Percentiles rank a stretch among this genome's conserved stretches.
Conservation (phyloP, 37 sponge, comb jelly and placozoan genomes). For the Theonella swinhoei region DNA sequence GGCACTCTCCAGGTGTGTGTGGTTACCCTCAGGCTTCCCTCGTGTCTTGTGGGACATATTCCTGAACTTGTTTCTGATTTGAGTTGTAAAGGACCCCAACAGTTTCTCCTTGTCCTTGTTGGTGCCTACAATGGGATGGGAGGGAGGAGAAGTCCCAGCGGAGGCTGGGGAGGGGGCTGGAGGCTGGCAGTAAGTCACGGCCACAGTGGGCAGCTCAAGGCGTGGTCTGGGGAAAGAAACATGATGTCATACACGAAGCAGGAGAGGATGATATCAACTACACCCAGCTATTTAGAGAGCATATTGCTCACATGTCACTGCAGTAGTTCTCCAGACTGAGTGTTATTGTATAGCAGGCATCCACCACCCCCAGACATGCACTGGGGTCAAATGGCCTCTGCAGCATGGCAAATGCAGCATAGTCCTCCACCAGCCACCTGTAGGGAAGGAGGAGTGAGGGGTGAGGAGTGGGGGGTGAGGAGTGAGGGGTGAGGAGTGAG, state of each 20-base stretch:
- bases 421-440: slow-evolving; percentile 86
- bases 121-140: not conserved
- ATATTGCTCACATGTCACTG: slow-evolving; percentile 44
- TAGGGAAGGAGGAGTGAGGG: too few relatives aligned
- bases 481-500: too few relatives aligned
- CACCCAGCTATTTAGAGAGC: not conserved
- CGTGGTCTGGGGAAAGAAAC: not conserved
- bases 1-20: too few relatives aligned
- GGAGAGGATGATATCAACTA: not conserved
- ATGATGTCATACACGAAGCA: not conserved
- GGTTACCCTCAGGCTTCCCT: not conserved
- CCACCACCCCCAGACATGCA: slow-evolving; percentile 51
- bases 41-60: not conserved
- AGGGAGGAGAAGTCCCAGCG: not conserved
- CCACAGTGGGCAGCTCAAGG: slow-evolving; percentile 33
- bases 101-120: not conserved
- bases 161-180: not conserved
- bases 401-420: slow-evolving; percentile 48
- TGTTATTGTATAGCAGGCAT: slow-evolving; percentile 47
- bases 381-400: slow-evolving; percentile 16
- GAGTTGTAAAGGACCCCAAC: not conserved
- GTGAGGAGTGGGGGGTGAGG: too few relatives aligned
- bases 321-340: slow-evolving; percentile 44
- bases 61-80: not conserved
- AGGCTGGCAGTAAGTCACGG: slow-evolving; percentile 32